phyloP scores from a whole-genome alignment of 2,888 invertebrate species.

The Rotaria macrura region DNA sequence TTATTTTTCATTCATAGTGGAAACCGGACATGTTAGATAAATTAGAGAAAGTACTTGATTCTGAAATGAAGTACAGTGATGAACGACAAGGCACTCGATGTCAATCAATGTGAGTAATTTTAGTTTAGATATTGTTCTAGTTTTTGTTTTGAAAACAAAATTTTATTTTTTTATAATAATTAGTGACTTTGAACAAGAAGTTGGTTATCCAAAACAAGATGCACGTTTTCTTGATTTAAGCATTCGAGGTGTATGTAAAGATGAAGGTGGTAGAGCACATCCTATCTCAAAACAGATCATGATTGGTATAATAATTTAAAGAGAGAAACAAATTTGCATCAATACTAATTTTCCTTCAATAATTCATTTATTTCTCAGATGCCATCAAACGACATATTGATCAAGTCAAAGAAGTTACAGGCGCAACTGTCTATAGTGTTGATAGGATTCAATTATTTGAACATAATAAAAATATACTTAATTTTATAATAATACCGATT shows the following conservation, averaged over 20 bases:
- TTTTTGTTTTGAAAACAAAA: neutral
- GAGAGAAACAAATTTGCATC: too few relatives aligned
- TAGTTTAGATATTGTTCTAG: too few relatives aligned
- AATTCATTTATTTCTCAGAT: neutral
- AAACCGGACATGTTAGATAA: neutral
- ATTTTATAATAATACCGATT: neutral
- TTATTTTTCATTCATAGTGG: neutral
- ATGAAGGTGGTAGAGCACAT: neutral
- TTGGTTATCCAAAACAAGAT: neutral
- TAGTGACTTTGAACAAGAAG: neutral
- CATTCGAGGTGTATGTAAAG: neutral
- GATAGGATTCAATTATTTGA: neutral
- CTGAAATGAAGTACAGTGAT: neutral
- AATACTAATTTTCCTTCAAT: neutral
- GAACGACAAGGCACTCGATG: neutral
- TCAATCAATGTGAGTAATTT: neutral
- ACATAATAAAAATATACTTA: neutral
- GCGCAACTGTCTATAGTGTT: neutral
- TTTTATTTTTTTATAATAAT: neutral
- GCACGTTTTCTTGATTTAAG: neutral
- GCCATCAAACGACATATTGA: neutral
- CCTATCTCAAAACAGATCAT: neutral
- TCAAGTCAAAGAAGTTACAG: neutral
- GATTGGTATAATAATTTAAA: neutral
- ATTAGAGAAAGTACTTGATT: neutral